These are phyloP conservation scores for Calliphora vomitoria DNA, from an alignment of 2,888 invertebrate species.

Conservation along the genomic window DNA sequence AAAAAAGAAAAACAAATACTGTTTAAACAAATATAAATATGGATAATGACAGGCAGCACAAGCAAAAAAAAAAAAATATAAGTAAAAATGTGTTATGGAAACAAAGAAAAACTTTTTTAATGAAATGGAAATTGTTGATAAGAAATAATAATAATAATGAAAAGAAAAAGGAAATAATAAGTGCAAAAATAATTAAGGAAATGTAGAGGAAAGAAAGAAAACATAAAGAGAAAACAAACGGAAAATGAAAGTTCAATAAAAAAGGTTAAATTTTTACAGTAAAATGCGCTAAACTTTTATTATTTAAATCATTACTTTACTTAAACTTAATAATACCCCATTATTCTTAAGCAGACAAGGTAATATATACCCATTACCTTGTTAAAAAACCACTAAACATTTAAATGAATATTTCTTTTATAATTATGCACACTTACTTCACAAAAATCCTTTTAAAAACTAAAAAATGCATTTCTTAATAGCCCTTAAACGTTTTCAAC, in stretches of 20 bases:
- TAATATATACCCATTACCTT: background rate
- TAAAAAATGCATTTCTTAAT: too few relatives aligned
- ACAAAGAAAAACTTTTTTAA: conserved; percentile 10
- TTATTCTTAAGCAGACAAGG: too few relatives aligned
- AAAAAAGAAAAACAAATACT: background rate
- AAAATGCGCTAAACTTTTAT: background rate
- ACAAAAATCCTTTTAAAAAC: too few relatives aligned
- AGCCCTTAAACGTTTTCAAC: too few relatives aligned
- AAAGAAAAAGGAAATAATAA: conserved; percentile 27
- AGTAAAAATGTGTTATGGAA: background rate
- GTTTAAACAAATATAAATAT: conserved; percentile 23
- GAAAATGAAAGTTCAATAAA: conserved; percentile 46
- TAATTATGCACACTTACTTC: too few relatives aligned
- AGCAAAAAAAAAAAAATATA: background rate
- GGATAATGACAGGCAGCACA: conserved; percentile 14
- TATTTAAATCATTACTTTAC: too few relatives aligned
- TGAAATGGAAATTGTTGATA: conserved; percentile 33
- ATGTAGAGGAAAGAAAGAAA: conserved; percentile 27
- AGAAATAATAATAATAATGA: background rate
- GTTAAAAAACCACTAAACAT: too few relatives aligned
- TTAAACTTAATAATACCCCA: too few relatives aligned
- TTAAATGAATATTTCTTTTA: too few relatives aligned
- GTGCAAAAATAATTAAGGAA: conserved; percentile 61
- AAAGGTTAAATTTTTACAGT: background rate
- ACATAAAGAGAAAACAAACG: conserved; percentile 18